These are phyloP conservation scores for Metaphire vulgaris DNA, from an alignment of 1,140 invertebrate species.

Conservation along the genomic window DNA sequence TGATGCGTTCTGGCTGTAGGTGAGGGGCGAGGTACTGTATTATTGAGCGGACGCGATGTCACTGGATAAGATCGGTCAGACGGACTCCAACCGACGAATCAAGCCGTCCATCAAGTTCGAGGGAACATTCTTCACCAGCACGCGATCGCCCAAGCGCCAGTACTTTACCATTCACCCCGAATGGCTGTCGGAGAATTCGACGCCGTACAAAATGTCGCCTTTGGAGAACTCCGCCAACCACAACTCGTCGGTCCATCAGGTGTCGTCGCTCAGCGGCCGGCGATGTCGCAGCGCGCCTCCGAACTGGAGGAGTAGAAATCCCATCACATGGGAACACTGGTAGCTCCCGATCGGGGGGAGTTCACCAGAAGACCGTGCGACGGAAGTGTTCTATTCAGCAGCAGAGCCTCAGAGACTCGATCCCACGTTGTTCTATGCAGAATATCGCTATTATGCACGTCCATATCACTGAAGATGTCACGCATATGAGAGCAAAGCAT, in stretches of 20 bases:
- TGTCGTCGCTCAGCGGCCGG: not conserved
- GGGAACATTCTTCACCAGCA: slow-evolving; percentile 11
- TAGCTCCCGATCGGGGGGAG: no score
- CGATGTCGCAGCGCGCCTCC: slow-evolving; percentile 24
- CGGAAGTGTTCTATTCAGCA: no score
- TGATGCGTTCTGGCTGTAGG: no score
- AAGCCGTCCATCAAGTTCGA: not conserved
- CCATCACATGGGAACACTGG: slow-evolving; percentile 24
- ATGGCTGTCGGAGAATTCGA: slow-evolving; percentile 15
- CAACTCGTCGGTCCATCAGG: no score
- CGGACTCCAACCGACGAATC: not conserved
- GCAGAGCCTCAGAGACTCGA: no score
- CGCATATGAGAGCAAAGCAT: no score
- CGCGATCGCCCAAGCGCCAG: not conserved
- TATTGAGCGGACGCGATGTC: no score
- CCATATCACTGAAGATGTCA: no score
- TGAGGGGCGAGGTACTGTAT: no score
- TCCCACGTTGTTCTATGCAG: no score
- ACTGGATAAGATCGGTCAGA: not conserved
- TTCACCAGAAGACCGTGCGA: no score
- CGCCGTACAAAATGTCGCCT: not conserved
- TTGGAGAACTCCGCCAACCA: not conserved
- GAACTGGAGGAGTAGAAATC: slow-evolving; percentile 13
- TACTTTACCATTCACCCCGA: slow-evolving; percentile 25
- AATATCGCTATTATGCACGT: no score